These are phyloP conservation scores for Nautilus pompilius DNA, from an alignment of 1,140 invertebrate species.

Conservation along the genomic window DNA sequence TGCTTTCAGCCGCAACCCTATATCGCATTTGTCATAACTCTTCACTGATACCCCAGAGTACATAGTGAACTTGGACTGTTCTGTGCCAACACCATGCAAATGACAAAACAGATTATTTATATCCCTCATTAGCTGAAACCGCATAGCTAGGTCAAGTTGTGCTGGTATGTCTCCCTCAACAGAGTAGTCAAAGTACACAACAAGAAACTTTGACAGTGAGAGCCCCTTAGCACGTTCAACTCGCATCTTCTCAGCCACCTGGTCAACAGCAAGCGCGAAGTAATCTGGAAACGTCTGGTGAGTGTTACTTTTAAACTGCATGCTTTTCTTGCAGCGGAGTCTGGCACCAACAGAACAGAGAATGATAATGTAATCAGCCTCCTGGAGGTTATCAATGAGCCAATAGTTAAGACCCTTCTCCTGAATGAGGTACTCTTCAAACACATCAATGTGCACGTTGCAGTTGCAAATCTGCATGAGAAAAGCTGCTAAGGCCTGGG, in stretches of 20 bases:
- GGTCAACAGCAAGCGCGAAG: constrained; percentile 48
- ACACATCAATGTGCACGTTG: constrained; percentile 42
- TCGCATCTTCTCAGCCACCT: constrained; percentile 48
- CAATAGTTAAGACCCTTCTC: constrained; percentile 42
- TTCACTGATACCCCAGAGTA: constrained; percentile 19
- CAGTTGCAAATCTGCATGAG: constrained; percentile 46
- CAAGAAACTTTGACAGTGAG: constrained; percentile 37
- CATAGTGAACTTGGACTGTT: constrained; percentile 23
- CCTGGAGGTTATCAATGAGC: constrained; percentile 42
- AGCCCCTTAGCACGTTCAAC: constrained; percentile 40
- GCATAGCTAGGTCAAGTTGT: constrained; percentile 37
- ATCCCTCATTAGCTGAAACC: constrained; percentile 46
- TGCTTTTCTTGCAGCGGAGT: constrained; percentile 42
- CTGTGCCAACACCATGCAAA: constrained; percentile 30
- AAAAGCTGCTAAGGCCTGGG: constrained; percentile 37
- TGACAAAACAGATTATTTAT: constrained; percentile 35
- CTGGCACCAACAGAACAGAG: constrained; percentile 46
- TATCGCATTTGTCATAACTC: constrained; percentile 33
- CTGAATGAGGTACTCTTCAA: constrained; percentile 42
- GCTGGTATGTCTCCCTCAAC: constrained; percentile 43
- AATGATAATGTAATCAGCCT: constrained; percentile 46
- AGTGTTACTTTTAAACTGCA: constrained; percentile 31
- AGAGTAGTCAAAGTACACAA: constrained; percentile 44
- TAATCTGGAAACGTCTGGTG: constrained; percentile 39
- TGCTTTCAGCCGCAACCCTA: constrained; percentile 32